These are phyloP conservation scores for Drosophila repleta DNA, from an alignment of 1,140 invertebrate genomes.

Conservation along the genomic window DNA sequence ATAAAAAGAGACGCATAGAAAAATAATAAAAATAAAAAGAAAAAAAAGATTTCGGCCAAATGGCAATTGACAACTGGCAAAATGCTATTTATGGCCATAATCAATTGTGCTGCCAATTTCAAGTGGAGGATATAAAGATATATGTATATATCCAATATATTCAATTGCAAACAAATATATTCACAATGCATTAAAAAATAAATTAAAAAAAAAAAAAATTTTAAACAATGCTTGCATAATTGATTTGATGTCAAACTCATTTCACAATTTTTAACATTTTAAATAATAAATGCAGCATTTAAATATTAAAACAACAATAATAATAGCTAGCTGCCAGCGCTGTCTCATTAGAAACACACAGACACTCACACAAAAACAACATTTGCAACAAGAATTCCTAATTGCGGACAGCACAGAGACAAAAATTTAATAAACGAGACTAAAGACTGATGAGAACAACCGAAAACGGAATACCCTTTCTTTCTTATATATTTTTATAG, in stretches of 20 bases:
- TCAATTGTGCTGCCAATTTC: slow-evolving; percentile 30
- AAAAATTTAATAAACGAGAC: slow-evolving; percentile 1
- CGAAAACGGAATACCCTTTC: too few species aligned
- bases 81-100: slow-evolving; percentile 75
- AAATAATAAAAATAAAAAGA: slow-evolving; percentile 12
- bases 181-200: slow-evolving; percentile 8
- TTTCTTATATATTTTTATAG: too few species aligned
- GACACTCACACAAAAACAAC: background rate
- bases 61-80: slow-evolving; percentile 64
- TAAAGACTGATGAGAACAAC: too few species aligned
- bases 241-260: slow-evolving; percentile 36
- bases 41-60: slow-evolving; percentile 39
- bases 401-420: slow-evolving; percentile 26
- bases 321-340: slow-evolving; percentile 8
- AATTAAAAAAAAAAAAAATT: slow-evolving; percentile 40
- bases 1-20: background rate
- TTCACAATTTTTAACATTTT: slow-evolving; percentile 21
- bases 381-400: slow-evolving; percentile 26
- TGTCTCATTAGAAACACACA: slow-evolving; percentile 15
- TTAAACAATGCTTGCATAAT: slow-evolving; percentile 61
- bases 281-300: slow-evolving; percentile 13
- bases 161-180: slow-evolving; percentile 12
- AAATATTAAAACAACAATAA: background rate
- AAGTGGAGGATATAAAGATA: slow-evolving; percentile 5
- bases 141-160: slow-evolving; percentile 5